These are phyloP conservation scores for Abrostola tripartita DNA, from an alignment of 2,888 invertebrate species.

Conservation along the genomic window DNA sequence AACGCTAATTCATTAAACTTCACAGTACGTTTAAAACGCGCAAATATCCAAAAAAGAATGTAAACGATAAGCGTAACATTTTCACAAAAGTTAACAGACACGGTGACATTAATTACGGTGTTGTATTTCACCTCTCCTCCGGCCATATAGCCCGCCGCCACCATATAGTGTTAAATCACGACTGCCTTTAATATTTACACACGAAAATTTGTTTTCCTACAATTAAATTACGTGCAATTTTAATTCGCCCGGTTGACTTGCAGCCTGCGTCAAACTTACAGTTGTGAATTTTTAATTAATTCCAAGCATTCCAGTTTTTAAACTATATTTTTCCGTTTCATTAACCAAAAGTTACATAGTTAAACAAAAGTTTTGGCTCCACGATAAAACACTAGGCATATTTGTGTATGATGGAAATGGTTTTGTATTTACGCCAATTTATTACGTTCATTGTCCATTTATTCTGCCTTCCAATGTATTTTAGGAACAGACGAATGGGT, in stretches of 20 bases:
- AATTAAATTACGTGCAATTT: conserved; percentile 70
- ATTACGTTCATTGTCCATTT: conserved; percentile 70
- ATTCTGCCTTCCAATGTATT: conserved; percentile 68
- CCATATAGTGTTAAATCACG: conserved; percentile 78
- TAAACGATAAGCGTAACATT: conserved; percentile 31
- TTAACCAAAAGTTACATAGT: conserved; percentile 28
- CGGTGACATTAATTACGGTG: conserved; percentile 51
- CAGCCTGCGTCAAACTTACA: conserved; percentile 54
- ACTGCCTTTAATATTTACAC: conserved; percentile 72
- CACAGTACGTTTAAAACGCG: not conserved
- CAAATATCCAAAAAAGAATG: conserved; percentile 26
- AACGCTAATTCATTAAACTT: not conserved
- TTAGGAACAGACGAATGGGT: conserved; percentile 69
- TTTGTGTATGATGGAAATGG: conserved; percentile 49
- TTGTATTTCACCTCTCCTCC: conserved; percentile 65
- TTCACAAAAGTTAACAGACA: conserved; percentile 42
- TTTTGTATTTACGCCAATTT: conserved; percentile 65
- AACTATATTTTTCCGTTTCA: conserved; percentile 35
- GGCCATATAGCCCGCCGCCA: conserved; percentile 68
- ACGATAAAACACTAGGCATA: conserved; percentile 37
- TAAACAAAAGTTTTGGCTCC: conserved; percentile 33
- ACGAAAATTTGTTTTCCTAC: conserved; percentile 66
- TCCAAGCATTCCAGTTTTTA: conserved; percentile 48
- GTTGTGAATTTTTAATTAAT: conserved; percentile 63
- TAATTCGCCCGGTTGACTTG: conserved; percentile 64